Evolutionary conservation across 2,113 vertebrate genomes (phyloP).

Genomic region (Cottus gobio): DNA sequence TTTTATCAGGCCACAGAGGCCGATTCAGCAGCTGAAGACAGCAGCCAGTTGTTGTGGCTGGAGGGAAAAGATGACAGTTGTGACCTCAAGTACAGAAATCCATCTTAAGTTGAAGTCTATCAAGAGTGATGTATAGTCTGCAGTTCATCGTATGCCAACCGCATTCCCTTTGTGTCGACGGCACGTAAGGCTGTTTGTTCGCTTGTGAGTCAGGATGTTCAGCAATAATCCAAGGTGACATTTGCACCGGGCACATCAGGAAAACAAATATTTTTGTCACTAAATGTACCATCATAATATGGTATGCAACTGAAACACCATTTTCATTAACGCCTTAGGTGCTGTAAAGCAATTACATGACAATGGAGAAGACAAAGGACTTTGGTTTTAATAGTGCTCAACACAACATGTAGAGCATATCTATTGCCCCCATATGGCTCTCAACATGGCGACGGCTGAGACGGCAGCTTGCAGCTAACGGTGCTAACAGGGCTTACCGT

Average conservation of each 20-base stretch:
- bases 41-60: slow-evolving; percentile 47
- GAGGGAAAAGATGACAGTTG: slow-evolving; percentile 24
- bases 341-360: neutral
- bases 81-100: slow-evolving; percentile 51
- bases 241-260: neutral
- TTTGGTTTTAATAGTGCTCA: neutral
- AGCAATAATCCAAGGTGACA: slow-evolving; percentile 41
- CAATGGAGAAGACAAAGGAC: neutral
- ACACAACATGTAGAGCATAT: neutral
- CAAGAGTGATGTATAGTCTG: slow-evolving; percentile 39
- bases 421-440: neutral
- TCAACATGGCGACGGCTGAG: neutral
- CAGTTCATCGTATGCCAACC: neutral
- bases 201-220: slow-evolving; percentile 9
- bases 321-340: neutral
- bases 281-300: slow-evolving; percentile 7
- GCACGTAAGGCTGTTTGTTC: slow-evolving; percentile 14
- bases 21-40: slow-evolving; percentile 33
- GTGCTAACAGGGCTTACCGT: neutral
- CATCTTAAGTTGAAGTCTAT: slow-evolving; percentile 42
- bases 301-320: neutral
- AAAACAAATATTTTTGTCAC: neutral
- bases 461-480: neutral
- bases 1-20: slow-evolving; percentile 54
- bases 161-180: slow-evolving; percentile 2